Percentiles rank a stretch among this genome's conserved stretches.
phyloP scores from a whole-genome alignment of 2,888 invertebrate genomes.

The Oscheius sp. region DNA sequence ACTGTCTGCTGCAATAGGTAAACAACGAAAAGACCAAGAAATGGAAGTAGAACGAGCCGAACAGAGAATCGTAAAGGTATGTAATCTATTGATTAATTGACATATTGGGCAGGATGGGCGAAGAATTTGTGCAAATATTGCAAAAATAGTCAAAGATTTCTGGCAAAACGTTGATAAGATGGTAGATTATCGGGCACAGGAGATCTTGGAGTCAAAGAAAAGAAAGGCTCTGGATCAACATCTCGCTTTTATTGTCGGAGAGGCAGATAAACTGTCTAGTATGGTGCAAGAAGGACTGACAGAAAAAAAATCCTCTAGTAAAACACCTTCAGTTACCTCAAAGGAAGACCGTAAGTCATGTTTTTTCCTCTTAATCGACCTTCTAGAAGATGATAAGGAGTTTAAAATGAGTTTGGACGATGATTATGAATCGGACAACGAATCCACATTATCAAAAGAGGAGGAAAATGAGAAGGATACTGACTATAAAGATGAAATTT shows the following conservation, averaged over 20 bases:
- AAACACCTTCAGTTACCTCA: conserved; percentile 45
- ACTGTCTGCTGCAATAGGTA: conserved; percentile 33
- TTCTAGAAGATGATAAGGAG: conserved; percentile 19
- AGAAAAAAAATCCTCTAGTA: conserved; percentile 33
- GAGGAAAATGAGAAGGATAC: conserved; percentile 5
- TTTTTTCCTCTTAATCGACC: neutral
- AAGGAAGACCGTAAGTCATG: conserved; percentile 20
- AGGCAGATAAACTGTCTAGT: conserved; percentile 87
- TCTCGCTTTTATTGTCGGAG: conserved; percentile 95
- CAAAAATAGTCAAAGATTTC: conserved; percentile 91
- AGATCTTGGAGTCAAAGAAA: conserved; percentile 89
- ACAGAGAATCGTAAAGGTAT: conserved; percentile 89
- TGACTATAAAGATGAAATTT: conserved; percentile 80
- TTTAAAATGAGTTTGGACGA: conserved; percentile 15
- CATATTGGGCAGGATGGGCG: conserved; percentile 75
- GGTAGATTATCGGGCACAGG: conserved; percentile 70
- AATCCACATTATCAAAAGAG: conserved; percentile 19
- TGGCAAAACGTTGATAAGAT: conserved; percentile 96
- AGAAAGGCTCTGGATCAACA: conserved; percentile 94
- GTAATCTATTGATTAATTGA: conserved; percentile 21
- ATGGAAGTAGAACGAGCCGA: conserved; percentile 87
- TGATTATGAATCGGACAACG: conserved; percentile 18
- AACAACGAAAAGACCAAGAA: conserved; percentile 78
- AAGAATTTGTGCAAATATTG: conserved; percentile 81
- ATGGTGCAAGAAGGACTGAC: conserved; percentile 62